Conservation (phyloP, 2,113 vertebrate genomes). For the Epinephelus lanceolatus region DNA sequence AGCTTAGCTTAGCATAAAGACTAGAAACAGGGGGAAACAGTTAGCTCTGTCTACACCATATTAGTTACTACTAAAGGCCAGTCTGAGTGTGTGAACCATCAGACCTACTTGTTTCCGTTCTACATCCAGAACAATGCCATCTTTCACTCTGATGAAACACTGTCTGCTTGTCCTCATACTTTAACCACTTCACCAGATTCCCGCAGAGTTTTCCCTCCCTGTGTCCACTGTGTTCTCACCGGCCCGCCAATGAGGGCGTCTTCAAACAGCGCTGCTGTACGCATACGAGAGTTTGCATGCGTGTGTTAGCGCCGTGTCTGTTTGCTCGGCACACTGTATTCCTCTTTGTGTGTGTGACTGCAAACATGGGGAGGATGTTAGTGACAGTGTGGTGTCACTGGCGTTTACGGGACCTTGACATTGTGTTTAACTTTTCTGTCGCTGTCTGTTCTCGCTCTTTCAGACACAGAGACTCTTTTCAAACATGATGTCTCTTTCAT, state of each 20-base stretch:
- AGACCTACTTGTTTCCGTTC: slow-evolving; percentile 47
- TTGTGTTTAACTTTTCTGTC: slow-evolving; percentile 48
- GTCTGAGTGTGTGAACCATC: slow-evolving; percentile 56
- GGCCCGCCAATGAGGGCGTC: slow-evolving; percentile 63
- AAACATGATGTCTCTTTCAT: background rate
- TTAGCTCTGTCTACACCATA: background rate
- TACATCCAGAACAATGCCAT: slow-evolving; percentile 59
- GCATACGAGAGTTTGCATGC: slow-evolving; percentile 62
- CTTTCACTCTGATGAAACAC: slow-evolving; percentile 63
- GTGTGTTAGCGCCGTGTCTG: slow-evolving; percentile 61
- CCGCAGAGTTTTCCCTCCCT: slow-evolving; percentile 5
- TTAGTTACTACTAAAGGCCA: slow-evolving; percentile 34
- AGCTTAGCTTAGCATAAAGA: background rate
- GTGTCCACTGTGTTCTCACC: slow-evolving; percentile 56
- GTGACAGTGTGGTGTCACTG: slow-evolving; percentile 61
- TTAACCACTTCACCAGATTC: slow-evolving; percentile 50
- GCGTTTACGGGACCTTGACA: slow-evolving; percentile 66
- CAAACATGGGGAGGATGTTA: slow-evolving; percentile 61
- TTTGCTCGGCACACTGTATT: slow-evolving; percentile 55
- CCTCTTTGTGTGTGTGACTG: slow-evolving; percentile 24
- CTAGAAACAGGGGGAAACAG: background rate
- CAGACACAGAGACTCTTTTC: slow-evolving; percentile 21
- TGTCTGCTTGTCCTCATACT: slow-evolving; percentile 50
- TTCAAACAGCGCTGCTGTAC: slow-evolving; percentile 64
- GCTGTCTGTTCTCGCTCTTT: slow-evolving; percentile 27